These are phyloP conservation scores for Drosophila aff. DNA, from an alignment of 1,140 invertebrate genomes.

Conservation along the genomic window DNA sequence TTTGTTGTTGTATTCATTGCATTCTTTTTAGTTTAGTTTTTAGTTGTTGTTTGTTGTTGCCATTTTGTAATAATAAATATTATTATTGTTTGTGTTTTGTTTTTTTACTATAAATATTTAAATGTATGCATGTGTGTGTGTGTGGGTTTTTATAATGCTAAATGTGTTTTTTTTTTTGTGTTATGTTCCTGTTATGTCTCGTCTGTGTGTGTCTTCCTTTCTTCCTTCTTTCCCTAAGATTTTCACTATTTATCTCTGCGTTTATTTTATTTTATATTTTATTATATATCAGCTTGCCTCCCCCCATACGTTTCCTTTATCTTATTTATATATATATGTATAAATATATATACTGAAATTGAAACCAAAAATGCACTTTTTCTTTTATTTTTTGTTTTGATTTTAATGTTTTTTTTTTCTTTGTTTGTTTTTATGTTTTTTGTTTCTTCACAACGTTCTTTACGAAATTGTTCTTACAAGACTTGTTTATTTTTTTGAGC, in stretches of 20 bases:
- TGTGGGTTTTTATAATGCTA: conserved; percentile 47
- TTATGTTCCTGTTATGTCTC: conserved; percentile 28
- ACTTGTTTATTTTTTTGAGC: conserved; percentile 45
- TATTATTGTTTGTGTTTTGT: conserved; percentile 59
- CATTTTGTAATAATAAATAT: conserved; percentile 76
- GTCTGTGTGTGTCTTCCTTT: conserved; percentile 9
- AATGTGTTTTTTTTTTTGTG: conserved; percentile 37
- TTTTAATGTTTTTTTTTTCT: conserved; percentile 38
- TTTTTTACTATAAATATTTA: conserved; percentile 80
- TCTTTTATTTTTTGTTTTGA: conserved; percentile 33
- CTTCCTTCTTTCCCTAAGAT: conserved; percentile 58
- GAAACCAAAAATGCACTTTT: conserved; percentile 69
- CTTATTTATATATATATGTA: conserved; percentile 1
- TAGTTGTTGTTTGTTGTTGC: conserved; percentile 53
- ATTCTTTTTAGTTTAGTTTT: conserved; percentile 48
- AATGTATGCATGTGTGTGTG: conserved; percentile 45
- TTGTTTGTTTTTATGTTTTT: conserved; percentile 14
- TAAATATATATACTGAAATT: conserved; percentile 35
- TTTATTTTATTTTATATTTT: conserved; percentile 69
- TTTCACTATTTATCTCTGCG: conserved; percentile 52
- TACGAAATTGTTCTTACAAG: conserved; percentile 46
- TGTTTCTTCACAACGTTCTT: conserved; percentile 21
- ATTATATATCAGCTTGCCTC: conserved; percentile 63
- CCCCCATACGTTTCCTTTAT: neutral
- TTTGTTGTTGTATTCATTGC: conserved; percentile 62